phyloP scores from a whole-genome alignment of 2,888 invertebrate species.

The Sminthurides aquaticus region DNA sequence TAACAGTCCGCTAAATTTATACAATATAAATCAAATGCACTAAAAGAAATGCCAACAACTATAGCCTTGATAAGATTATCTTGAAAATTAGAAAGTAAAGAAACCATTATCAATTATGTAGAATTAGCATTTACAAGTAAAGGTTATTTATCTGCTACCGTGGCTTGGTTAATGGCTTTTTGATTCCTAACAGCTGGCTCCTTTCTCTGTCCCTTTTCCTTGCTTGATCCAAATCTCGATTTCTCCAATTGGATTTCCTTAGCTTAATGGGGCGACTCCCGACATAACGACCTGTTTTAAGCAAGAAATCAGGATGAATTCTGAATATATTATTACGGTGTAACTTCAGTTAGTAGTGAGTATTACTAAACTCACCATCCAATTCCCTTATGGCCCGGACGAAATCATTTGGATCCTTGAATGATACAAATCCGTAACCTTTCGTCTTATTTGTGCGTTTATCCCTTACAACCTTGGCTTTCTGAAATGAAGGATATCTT shows the following conservation, averaged over 20 bases:
- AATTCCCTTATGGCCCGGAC: constrained; percentile 98
- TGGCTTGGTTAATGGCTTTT: constrained; percentile 17
- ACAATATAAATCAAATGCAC: no score
- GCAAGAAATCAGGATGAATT: not conserved
- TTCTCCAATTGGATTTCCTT: constrained; percentile 92
- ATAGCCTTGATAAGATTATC: no score
- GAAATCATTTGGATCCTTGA: constrained; percentile 94
- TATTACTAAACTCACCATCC: constrained; percentile 68
- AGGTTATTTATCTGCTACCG: no score
- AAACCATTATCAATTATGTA: no score
- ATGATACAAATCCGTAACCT: constrained; percentile 98
- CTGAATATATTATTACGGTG: not conserved
- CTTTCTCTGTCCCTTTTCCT: constrained; percentile 91
- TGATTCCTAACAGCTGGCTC: constrained; percentile 34
- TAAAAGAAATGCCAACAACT: no score
- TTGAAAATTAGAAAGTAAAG: no score
- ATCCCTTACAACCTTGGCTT: constrained; percentile 91
- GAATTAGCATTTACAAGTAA: no score
- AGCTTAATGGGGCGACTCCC: constrained; percentile 97
- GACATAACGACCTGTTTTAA: constrained; percentile 80
- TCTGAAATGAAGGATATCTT: constrained; percentile 84
- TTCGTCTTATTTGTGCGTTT: constrained; percentile 96
- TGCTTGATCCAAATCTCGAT: constrained; percentile 83
- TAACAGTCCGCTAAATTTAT: no score
- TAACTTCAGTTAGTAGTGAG: not conserved